Conservation (phyloP, 2,888 invertebrate genomes). For the Volucella inflata region DNA sequence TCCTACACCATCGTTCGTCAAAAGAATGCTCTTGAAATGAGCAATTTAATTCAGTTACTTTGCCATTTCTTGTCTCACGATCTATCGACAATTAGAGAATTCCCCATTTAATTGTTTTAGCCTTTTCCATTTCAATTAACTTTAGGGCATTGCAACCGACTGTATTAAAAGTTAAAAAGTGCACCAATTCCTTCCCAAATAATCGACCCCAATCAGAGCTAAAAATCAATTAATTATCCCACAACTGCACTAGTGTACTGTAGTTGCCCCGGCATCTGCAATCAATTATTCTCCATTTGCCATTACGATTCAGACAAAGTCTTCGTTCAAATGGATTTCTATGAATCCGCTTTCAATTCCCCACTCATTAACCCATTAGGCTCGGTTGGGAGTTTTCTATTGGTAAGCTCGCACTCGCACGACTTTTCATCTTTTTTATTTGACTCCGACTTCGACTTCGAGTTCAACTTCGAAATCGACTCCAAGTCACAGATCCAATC, state of each 20-base stretch:
- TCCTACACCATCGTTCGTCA: too few relatives aligned
- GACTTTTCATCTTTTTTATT: not conserved
- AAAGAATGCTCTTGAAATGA: not conserved
- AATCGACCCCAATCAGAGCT: not conserved
- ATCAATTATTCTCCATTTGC: constrained; percentile 19
- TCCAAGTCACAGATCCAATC: not conserved
- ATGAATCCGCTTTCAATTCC: constrained; percentile 32
- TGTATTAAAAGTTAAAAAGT: not conserved
- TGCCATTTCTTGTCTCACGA: too few relatives aligned
- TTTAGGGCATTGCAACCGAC: too few relatives aligned
- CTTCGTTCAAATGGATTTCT: constrained; percentile 8
- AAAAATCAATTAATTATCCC: not conserved
- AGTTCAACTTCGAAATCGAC: too few relatives aligned
- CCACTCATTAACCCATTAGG: constrained; percentile 29
- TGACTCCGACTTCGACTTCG: too few relatives aligned
- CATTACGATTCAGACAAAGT: not conserved
- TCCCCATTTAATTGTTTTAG: too few relatives aligned
- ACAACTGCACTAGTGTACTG: not conserved
- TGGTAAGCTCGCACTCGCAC: constrained; percentile 11
- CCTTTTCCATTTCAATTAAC: too few relatives aligned
- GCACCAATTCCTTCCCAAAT: not conserved
- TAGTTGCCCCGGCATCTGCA: not conserved
- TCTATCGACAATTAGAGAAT: too few relatives aligned
- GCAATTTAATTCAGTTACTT: too few relatives aligned
- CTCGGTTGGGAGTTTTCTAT: constrained; percentile 17